Conservation (phyloP, 2,113 vertebrate species). For the Sapayoa aenigma region DNA sequence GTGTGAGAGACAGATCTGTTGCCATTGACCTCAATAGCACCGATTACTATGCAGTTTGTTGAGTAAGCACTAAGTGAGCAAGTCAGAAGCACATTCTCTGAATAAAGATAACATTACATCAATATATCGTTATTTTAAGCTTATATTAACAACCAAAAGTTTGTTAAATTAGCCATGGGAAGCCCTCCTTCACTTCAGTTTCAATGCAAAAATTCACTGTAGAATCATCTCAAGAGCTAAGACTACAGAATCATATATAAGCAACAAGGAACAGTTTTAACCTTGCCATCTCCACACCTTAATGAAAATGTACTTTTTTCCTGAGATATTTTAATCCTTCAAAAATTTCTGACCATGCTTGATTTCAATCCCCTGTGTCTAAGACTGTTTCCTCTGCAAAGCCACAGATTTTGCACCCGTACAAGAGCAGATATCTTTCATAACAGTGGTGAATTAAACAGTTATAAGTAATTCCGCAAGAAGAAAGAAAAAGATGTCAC, state of each 20-base stretch:
- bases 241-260: not conserved
- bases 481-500: not conserved
- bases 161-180: not conserved
- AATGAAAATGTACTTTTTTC: not conserved
- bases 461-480: not conserved
- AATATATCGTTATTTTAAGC: not conserved
- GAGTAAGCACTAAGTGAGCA: conserved; percentile 17
- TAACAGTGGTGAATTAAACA: not conserved
- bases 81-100: not conserved
- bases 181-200: not conserved
- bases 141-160: not conserved
- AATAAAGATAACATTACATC: conserved; percentile 22
- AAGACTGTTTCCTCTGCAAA: not conserved
- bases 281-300: not conserved
- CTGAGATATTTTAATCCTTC: not conserved
- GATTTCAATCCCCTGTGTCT: not conserved
- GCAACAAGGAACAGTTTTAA: not conserved
- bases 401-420: not conserved
- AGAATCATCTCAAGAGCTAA: not conserved
- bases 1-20: not conserved
- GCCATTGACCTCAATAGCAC: conserved; percentile 4
- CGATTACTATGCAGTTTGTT: not conserved
- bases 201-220: not conserved
- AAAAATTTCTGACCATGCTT: not conserved
- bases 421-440: not conserved